Conservation (phyloP, 2,888 invertebrate genomes). For the Aquatica leii region DNA sequence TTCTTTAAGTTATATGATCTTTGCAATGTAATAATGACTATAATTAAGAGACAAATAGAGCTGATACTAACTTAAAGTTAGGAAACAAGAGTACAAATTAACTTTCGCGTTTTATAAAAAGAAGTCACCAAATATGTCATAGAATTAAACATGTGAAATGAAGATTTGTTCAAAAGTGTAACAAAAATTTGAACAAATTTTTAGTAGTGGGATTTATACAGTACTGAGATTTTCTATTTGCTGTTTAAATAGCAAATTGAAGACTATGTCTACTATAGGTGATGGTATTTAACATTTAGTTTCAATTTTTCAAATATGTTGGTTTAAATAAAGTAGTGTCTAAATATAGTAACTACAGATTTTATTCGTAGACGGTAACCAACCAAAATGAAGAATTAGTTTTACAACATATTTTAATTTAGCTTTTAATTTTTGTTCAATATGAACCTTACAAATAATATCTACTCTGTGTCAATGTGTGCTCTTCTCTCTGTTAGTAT, state of each 20-base stretch:
- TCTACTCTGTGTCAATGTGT: conserved; percentile 3
- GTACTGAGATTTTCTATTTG: conserved; percentile 13
- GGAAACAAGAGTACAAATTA: conserved; percentile 54
- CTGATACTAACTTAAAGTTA: conserved; percentile 40
- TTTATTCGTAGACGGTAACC: not conserved
- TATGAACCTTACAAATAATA: not conserved
- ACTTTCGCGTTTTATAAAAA: conserved; percentile 31
- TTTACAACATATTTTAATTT: no score
- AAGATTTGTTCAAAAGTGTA: conserved; percentile 16
- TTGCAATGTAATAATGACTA: no score
- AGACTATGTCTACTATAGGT: not conserved
- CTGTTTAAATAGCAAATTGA: not conserved
- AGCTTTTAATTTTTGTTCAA: not conserved
- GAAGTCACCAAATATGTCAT: conserved; percentile 56
- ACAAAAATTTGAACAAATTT: not conserved
- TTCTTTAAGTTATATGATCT: no score
- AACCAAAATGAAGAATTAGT: not conserved
- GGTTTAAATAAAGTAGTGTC: not conserved
- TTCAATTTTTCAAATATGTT: not conserved
- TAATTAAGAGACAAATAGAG: conserved; percentile 8
- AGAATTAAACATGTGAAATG: conserved; percentile 45
- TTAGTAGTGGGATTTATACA: not conserved
- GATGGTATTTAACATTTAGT: not conserved
- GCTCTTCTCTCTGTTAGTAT: conserved; percentile 10
- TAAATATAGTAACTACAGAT: conserved; percentile 1